A percentile compares a stretch with the other conserved stretches of the same genome.
Conservation (phyloP, 2,888 invertebrate species). For the Oxytorus armatus region DNA sequence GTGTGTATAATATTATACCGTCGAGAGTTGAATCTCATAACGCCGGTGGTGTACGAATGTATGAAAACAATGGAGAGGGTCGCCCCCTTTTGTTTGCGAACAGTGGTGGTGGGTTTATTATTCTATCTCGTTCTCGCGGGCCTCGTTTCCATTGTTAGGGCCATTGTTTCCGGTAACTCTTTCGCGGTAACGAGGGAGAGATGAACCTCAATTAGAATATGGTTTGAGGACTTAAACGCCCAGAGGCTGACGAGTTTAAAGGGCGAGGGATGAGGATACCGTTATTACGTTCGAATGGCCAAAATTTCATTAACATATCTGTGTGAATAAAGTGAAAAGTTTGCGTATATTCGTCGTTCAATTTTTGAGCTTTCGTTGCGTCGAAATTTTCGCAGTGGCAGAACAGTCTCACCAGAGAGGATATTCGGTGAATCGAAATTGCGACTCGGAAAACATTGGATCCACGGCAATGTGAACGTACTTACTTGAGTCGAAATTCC, state of each 20-base stretch:
- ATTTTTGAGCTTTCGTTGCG: no score
- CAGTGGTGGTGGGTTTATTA: constrained; percentile 74
- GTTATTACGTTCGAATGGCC: no score
- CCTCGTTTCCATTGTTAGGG: constrained; percentile 72
- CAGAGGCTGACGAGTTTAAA: constrained; percentile 82
- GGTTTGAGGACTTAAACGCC: constrained; percentile 83
- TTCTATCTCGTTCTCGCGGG: constrained; percentile 68
- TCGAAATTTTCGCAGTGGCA: no score
- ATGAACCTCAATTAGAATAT: constrained; percentile 83
- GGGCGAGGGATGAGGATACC: constrained; percentile 61
- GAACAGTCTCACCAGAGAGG: no score
- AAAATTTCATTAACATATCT: no score
- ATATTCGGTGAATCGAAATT: no score
- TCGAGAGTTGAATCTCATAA: constrained; percentile 42
- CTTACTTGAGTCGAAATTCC: no score
- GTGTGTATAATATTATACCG: no score
- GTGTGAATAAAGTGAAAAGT: background rate
- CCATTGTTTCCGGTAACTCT: constrained; percentile 82
- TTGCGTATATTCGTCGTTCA: no score
- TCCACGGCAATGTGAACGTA: no score
- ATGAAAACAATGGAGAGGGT: constrained; percentile 68
- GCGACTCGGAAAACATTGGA: no score
- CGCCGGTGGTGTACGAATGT: constrained; percentile 59
- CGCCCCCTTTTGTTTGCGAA: constrained; percentile 76
- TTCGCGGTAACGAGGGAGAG: constrained; percentile 82